Percentiles rank a stretch among this genome's conserved stretches.
These are phyloP conservation scores for Callyntrura guangdongensis DNA, from an alignment of 2,888 invertebrate species.

Conservation along the genomic window DNA sequence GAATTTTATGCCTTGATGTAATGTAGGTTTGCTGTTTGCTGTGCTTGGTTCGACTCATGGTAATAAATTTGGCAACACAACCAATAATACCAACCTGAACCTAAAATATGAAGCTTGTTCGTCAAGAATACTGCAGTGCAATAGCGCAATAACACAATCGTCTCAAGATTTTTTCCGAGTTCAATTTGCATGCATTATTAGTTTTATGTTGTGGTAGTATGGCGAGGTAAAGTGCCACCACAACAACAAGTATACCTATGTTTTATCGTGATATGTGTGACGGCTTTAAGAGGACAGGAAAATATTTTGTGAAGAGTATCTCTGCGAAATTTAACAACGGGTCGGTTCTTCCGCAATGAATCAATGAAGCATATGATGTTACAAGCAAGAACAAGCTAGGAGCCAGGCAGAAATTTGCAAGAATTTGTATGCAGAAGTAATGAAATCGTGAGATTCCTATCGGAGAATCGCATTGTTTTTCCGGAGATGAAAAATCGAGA, in stretches of 20 bases:
- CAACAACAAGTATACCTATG: too few relatives aligned
- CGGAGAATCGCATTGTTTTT: too few relatives aligned
- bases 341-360: too few relatives aligned
- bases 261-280: too few relatives aligned
- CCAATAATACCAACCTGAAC: not conserved
- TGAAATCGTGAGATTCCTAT: too few relatives aligned
- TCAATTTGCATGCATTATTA: too few relatives aligned
- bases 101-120: slow-evolving; percentile 46
- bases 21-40: slow-evolving; percentile 22
- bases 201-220: too few relatives aligned
- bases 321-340: too few relatives aligned
- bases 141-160: not conserved
- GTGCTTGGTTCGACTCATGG: not conserved
- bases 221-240: too few relatives aligned
- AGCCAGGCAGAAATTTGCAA: not conserved
- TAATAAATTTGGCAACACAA: slow-evolving; percentile 28
- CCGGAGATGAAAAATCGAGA: too few relatives aligned
- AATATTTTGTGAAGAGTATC: not conserved
- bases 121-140: slow-evolving; percentile 4
- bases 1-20: slow-evolving; percentile 21
- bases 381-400: not conserved
- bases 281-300: not conserved
- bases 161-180: too few relatives aligned
- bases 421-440: not conserved
- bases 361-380: not conserved